Conservation (phyloP, 2,113 vertebrate species). For the Pelecanus crispus region DNA sequence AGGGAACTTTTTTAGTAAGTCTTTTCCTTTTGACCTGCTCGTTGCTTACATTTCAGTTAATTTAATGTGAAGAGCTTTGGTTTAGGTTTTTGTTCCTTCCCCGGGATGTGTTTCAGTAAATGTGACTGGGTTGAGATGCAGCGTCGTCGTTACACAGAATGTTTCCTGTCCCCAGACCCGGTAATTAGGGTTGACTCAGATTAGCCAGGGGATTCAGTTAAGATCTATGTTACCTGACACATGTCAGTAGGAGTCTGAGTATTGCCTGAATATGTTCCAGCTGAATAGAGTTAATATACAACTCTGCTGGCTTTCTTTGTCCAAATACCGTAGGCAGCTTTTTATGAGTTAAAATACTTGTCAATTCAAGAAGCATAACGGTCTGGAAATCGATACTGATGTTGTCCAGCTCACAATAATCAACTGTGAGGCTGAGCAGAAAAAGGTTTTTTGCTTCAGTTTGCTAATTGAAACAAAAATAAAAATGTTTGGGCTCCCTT, state of each 20-base stretch:
- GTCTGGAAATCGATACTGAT: not conserved
- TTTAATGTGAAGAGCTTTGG: constrained; percentile 17
- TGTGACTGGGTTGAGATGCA: not conserved
- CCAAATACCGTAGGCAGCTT: not conserved
- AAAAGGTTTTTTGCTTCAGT: not conserved
- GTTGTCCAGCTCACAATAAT: not conserved
- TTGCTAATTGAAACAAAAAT: not conserved
- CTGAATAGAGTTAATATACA: not conserved
- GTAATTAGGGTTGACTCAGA: constrained; percentile 26
- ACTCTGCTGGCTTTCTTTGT: not conserved
- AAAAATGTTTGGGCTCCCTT: not conserved
- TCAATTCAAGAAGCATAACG: not conserved
- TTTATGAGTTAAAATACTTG: not conserved
- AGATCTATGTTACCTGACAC: constrained; percentile 37
- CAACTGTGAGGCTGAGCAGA: not conserved
- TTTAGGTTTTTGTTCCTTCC: not conserved
- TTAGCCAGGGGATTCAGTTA: constrained; percentile 23
- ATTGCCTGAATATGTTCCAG: not conserved
- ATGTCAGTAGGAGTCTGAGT: constrained; percentile 25
- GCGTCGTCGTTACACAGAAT: not conserved
- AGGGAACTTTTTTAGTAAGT: not conserved
- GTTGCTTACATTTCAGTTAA: not conserved
- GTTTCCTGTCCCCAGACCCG: not conserved
- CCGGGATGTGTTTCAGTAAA: not conserved
- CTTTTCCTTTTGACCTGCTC: constrained; percentile 37